phyloP scores from a whole-genome alignment of 2,888 invertebrate species.

The Achlya flavicornis region DNA sequence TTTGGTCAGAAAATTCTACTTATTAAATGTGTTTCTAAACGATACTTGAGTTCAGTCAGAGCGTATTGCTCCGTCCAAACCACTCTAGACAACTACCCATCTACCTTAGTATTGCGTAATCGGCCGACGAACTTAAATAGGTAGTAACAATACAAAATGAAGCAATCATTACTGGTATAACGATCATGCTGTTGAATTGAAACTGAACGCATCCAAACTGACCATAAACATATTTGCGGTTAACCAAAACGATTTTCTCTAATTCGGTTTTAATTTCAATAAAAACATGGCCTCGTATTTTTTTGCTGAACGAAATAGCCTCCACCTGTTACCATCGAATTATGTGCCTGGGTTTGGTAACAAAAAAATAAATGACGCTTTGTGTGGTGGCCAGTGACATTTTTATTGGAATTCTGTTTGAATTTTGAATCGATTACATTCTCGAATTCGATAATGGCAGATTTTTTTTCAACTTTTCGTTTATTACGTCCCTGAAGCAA shows the following conservation, averaged over 20 bases:
- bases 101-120: not conserved
- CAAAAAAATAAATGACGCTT: conserved; percentile 25
- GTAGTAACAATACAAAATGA: conserved; percentile 20
- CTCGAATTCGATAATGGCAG: not conserved
- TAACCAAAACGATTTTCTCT: conserved; percentile 64
- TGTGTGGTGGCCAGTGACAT: conserved; percentile 33
- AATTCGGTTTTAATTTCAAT: conserved; percentile 72
- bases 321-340: conserved; percentile 65
- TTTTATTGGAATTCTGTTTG: conserved; percentile 26
- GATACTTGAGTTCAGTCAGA: not conserved
- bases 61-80: not conserved
- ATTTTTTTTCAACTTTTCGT: not conserved
- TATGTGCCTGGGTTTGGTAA: conserved; percentile 40
- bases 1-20: not conserved
- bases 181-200: conserved; percentile 34
- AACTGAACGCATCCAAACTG: conserved; percentile 36
- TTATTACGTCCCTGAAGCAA: too few species aligned
- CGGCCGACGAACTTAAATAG: not conserved
- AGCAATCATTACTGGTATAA: conserved; percentile 30
- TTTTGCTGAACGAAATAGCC: conserved; percentile 45
- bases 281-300: conserved; percentile 45
- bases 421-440: conserved; percentile 28
- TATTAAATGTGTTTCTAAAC: not conserved
- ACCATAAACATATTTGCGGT: conserved; percentile 64
- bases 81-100: not conserved